Conservation (phyloP, 2,797 vertebrate species). For the Leptoclinus maculatus region DNA sequence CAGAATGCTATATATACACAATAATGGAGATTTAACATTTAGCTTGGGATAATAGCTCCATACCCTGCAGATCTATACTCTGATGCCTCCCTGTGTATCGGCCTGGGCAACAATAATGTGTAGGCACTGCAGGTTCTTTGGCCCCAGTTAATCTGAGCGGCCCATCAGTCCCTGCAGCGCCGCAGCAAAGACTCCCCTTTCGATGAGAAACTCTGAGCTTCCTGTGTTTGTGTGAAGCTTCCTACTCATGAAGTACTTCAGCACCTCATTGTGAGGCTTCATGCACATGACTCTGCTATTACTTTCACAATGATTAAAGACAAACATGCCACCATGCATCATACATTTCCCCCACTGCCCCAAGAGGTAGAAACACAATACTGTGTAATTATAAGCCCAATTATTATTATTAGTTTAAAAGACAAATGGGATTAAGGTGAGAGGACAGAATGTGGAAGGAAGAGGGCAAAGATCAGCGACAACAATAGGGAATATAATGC, state of each 20-base stretch:
- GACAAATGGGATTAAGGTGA: constrained; percentile 62
- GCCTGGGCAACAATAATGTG: constrained; percentile 86
- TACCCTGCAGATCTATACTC: constrained; percentile 22
- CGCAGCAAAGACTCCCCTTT: constrained; percentile 84
- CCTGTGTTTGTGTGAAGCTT: constrained; percentile 99
- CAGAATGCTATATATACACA: background rate
- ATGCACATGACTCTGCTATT: constrained; percentile 72
- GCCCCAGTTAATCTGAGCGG: constrained; percentile 89
- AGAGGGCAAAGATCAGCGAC: constrained; percentile 47
- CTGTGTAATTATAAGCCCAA: background rate
- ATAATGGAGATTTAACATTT: constrained; percentile 28
- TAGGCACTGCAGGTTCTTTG: constrained; percentile 86
- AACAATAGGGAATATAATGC: constrained; percentile 57
- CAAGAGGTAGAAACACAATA: constrained; percentile 42
- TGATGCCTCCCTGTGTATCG: constrained; percentile 40
- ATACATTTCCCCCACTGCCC: constrained; percentile 49
- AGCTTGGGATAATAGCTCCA: constrained; percentile 1
- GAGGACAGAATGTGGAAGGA: constrained; percentile 59
- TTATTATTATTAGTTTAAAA: constrained; percentile 29
- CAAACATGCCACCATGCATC: constrained; percentile 60
- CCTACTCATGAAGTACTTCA: constrained; percentile 90
- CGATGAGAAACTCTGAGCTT: constrained; percentile 89
- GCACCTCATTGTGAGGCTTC: constrained; percentile 84
- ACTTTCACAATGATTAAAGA: constrained; percentile 77
- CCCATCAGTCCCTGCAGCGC: constrained; percentile 85